A percentile compares a stretch with the other conserved stretches of the same genome.
Conservation (phyloP, 2,888 invertebrate species). For the Aporophyla nigra region DNA sequence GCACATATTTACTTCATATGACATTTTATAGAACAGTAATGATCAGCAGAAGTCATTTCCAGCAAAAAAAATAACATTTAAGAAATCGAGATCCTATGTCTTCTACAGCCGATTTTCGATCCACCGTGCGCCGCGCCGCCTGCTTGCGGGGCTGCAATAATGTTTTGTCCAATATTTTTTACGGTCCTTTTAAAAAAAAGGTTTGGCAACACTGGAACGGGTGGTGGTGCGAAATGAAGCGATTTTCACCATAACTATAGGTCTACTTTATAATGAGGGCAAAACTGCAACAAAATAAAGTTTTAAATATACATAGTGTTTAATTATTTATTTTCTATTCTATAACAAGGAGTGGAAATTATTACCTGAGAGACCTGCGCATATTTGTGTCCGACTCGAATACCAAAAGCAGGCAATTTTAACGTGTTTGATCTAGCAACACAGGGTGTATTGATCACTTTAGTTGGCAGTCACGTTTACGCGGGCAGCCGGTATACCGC, state of each 20-base stretch:
- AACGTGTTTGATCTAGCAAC: slow-evolving; percentile 1
- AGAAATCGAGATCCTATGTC: too few relatives aligned
- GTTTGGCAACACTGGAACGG: not conserved
- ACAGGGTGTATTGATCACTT: not conserved
- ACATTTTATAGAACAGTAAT: too few relatives aligned
- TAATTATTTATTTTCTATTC: not conserved
- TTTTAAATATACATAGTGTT: not conserved
- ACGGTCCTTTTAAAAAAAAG: not conserved
- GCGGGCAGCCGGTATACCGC: slow-evolving; percentile 2
- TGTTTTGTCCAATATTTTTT: not conserved
- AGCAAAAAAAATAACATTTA: too few relatives aligned
- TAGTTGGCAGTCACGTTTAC: not conserved
- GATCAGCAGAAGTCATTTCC: too few relatives aligned
- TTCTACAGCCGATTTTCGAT: too few relatives aligned
- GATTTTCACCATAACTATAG: not conserved
- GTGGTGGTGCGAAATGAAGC: not conserved
- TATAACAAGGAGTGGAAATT: not conserved
- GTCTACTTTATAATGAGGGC: not conserved
- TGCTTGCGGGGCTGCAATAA: not conserved
- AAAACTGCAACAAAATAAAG: not conserved
- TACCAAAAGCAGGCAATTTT: not conserved
- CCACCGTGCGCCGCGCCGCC: too few relatives aligned
- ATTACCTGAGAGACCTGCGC: not conserved
- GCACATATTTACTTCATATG: too few relatives aligned
- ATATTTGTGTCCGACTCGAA: too few relatives aligned